Percentiles rank a stretch among this genome's conserved stretches.
phyloP scores from a whole-genome alignment of 1,140 invertebrate species.

The Solen grandis region DNA sequence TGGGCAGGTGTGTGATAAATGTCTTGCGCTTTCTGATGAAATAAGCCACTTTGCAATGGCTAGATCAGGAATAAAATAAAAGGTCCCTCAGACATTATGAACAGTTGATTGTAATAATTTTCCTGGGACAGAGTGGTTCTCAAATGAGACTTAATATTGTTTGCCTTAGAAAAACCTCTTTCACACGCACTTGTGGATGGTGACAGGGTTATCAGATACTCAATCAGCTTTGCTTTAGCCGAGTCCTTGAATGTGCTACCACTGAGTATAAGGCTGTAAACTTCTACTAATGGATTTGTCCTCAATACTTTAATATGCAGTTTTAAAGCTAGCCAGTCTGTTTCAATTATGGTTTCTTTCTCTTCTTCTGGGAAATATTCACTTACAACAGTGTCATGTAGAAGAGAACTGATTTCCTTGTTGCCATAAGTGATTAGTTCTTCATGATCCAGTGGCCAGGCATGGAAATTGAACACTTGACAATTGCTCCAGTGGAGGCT shows the following conservation, averaged over 20 bases:
- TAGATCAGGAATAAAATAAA: too few relatives aligned
- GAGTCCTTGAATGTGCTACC: slow-evolving; percentile 7
- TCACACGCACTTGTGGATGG: slow-evolving; percentile 42
- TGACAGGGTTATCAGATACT: slow-evolving; percentile 33
- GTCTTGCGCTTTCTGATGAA: too few relatives aligned
- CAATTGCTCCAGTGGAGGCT: not conserved
- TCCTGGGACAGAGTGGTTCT: slow-evolving; percentile 17
- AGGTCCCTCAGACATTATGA: too few relatives aligned
- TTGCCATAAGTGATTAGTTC: slow-evolving; percentile 21
- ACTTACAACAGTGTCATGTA: not conserved
- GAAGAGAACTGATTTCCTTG: slow-evolving; percentile 11
- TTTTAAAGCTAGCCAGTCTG: slow-evolving; percentile 27
- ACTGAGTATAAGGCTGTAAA: slow-evolving; percentile 20
- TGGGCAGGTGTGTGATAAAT: too few relatives aligned
- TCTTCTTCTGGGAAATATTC: slow-evolving; percentile 26
- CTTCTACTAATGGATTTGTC: slow-evolving; percentile 30
- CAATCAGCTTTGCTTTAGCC: not conserved
- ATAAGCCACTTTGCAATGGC: too few relatives aligned
- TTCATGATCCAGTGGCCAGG: slow-evolving; percentile 3
- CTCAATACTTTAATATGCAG: slow-evolving; percentile 33
- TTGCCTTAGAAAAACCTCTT: slow-evolving; percentile 15
- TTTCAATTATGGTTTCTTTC: slow-evolving; percentile 22
- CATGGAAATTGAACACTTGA: slow-evolving; percentile 27
- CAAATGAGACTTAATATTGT: slow-evolving; percentile 20
- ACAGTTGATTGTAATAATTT: slow-evolving; percentile 11